Percentiles rank a stretch among this genome's conserved stretches.
Conservation (phyloP, 2,113 vertebrate genomes). For the Brachirus orientalis region DNA sequence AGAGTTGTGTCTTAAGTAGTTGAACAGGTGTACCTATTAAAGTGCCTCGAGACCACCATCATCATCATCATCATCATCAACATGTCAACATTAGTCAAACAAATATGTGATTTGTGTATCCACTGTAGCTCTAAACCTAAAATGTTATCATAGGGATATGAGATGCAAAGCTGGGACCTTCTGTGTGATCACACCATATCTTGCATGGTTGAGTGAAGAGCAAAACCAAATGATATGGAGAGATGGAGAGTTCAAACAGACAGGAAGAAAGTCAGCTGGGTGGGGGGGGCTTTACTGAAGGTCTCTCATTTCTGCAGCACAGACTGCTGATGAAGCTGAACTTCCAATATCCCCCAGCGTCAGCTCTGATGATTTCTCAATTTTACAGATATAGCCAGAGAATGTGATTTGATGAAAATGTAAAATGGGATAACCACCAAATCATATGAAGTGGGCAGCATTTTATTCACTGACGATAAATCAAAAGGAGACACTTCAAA, state of each 20-base stretch:
- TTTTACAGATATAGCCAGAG: conserved; percentile 81
- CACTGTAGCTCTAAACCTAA: conserved; percentile 19
- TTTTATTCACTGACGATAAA: conserved; percentile 76
- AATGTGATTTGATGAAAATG: conserved; percentile 80
- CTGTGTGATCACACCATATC: conserved; percentile 51
- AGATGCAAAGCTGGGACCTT: conserved; percentile 23
- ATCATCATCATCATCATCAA: too few species aligned
- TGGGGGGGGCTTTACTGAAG: conserved; percentile 38
- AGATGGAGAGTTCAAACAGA: conserved; percentile 59
- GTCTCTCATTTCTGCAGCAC: conserved; percentile 76
- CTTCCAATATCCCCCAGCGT: conserved; percentile 79
- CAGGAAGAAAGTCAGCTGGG: conserved; percentile 32
- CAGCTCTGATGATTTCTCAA: conserved; percentile 79
- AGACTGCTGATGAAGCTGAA: conserved; percentile 83
- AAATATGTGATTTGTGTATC: conserved; percentile 3
- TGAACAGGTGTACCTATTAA: too few species aligned
- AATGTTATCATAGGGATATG: conserved; percentile 36
- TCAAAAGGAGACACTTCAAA: conserved; percentile 70
- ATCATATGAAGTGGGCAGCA: conserved; percentile 71
- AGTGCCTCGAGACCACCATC: too few species aligned
- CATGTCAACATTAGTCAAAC: too few species aligned
- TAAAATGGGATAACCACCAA: conserved; percentile 77
- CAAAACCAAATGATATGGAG: conserved; percentile 47
- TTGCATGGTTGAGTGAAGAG: conserved; percentile 45
- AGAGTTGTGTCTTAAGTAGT: too few species aligned